Conservation (phyloP, 2,113 vertebrate species). For the Catharus minimus region DNA sequence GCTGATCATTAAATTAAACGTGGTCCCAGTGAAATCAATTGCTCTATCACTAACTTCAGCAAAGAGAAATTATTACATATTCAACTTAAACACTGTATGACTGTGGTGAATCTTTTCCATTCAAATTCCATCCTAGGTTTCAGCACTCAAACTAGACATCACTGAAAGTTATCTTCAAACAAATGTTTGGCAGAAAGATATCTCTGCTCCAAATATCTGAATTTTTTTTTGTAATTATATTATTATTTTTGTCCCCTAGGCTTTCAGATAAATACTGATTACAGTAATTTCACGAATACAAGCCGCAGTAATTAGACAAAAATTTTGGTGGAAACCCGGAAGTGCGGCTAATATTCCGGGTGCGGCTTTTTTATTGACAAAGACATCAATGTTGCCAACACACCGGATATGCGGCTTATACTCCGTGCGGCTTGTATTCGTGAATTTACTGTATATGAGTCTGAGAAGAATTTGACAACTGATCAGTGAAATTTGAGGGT, state of each 20-base stretch:
- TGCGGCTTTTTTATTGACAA: no score
- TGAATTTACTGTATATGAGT: no score
- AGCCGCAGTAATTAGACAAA: no score
- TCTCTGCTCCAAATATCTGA: background rate
- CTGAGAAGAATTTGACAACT: background rate
- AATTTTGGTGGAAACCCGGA: no score
- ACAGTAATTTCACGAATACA: no score
- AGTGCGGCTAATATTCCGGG: no score
- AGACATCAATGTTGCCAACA: no score
- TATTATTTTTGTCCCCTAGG: rapidly evolving
- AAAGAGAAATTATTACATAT: background rate
- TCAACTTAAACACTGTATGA: background rate
- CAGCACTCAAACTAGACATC: background rate
- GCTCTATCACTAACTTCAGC: background rate
- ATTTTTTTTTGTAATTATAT: background rate
- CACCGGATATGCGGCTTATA: no score
- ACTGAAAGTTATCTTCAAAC: background rate
- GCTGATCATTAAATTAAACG: background rate
- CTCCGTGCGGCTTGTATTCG: no score
- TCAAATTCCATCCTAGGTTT: background rate
- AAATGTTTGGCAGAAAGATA: background rate
- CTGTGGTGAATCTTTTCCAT: background rate
- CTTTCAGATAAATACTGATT: background rate
- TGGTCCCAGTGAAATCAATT: background rate
- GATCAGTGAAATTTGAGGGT: background rate